Conservation (phyloP, 2,888 invertebrate species). For the Agonopterix arenella region DNA sequence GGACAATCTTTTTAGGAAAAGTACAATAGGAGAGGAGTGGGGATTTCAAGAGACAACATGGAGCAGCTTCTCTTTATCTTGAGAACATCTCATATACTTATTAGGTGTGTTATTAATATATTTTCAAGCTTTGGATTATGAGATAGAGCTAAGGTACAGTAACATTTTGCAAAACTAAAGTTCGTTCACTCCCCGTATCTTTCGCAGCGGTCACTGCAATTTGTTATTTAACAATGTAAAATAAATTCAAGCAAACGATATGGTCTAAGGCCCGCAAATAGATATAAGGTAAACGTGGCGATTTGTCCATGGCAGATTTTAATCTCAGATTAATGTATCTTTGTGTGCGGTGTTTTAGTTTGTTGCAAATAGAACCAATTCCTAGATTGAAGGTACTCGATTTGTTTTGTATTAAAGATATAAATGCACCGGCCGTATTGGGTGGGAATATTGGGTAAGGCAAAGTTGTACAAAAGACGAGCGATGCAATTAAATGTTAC, state of each 20-base stretch:
- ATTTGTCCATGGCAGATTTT: slow-evolving; percentile 59
- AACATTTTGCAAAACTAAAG: slow-evolving; percentile 5
- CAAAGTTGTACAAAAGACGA: no score
- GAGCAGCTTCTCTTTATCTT: no score
- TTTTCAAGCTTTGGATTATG: no score
- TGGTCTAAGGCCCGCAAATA: slow-evolving; percentile 12
- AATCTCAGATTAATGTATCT: slow-evolving; percentile 57
- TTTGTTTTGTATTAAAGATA: slow-evolving; percentile 21
- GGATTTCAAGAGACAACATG: no score
- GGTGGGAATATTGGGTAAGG: no score
- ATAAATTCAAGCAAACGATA: slow-evolving; percentile 16
- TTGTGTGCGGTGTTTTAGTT: slow-evolving; percentile 23
- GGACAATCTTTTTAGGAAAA: no score
- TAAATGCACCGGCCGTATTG: no score
- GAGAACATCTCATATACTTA: no score
- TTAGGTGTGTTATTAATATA: no score
- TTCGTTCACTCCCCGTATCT: slow-evolving; percentile 17
- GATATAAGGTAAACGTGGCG: slow-evolving; percentile 32
- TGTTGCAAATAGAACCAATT: slow-evolving; percentile 36
- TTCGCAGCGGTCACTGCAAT: slow-evolving; percentile 11
- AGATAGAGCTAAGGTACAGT: neutral
- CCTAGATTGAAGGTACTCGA: slow-evolving; percentile 29
- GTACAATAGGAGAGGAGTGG: no score
- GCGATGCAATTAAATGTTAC: no score
- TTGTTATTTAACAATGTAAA: slow-evolving; percentile 14